Conservation (phyloP, 1,140 invertebrate genomes). For the Danaus plexippus region DNA sequence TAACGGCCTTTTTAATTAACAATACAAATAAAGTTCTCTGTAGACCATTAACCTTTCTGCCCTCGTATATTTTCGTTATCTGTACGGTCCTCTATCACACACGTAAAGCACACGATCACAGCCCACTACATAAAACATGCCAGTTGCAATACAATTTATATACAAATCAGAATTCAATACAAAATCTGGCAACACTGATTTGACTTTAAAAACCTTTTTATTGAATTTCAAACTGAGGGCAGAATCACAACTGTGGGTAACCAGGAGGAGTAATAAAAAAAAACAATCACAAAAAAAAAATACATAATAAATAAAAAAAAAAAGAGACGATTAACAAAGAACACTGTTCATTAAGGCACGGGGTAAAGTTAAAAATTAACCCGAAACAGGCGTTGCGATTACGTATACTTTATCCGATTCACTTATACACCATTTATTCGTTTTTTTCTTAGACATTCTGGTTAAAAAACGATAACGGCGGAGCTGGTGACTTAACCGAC, state of each 20-base stretch:
- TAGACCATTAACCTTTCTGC: slow-evolving; percentile 2
- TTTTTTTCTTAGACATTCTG: too few species aligned
- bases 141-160: not conserved
- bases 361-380: slow-evolving; percentile 19
- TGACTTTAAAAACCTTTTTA: too few species aligned
- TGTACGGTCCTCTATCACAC: slow-evolving; percentile 2
- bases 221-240: slow-evolving; percentile 5
- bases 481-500: too few species aligned
- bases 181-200: too few species aligned
- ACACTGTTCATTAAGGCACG: slow-evolving; percentile 22
- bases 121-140: slow-evolving; percentile 6
- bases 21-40: not conserved
- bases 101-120: slow-evolving; percentile 12
- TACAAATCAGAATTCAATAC: too few species aligned
- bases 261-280: slow-evolving; percentile 4
- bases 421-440: too few species aligned
- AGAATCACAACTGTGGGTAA: not conserved
- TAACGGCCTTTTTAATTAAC: not conserved
- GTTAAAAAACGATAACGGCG: too few species aligned
- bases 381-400: slow-evolving; percentile 20
- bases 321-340: slow-evolving; percentile 20
- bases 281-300: slow-evolving; percentile 25
- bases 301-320: slow-evolving; percentile 32
- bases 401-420: slow-evolving; percentile 21
- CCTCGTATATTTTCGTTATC: slow-evolving; percentile 2